Evolutionary conservation across 2,113 vertebrate genomes (phyloP), one percentile per base, ranked within the genome.

Genomic region (Chrysemys picta): DNA sequence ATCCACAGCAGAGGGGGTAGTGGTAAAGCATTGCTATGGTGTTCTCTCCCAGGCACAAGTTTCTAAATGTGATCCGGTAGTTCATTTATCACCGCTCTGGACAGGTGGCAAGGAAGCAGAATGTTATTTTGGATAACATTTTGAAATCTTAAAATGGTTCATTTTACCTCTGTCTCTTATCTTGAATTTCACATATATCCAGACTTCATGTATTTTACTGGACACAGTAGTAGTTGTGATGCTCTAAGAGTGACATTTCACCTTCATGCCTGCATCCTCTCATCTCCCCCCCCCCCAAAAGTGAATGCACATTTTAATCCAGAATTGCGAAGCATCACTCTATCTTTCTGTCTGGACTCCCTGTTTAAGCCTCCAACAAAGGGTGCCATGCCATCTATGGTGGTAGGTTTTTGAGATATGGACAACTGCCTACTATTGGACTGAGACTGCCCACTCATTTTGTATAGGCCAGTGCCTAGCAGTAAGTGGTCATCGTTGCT

Each of bases 11-110:
- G n/a, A 83, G 54, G 29, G 9, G 54, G 24, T 35, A 82, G 80
- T 42, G 38, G 38, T 42, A 56, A 82, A 83, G 38, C n/a, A 54
- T 82, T 56, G 31, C 53, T 57, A 45, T 45, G 56, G 24, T 42
- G 38, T 29, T 83, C 54, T 27, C 38, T 45, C 38, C 72, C 62
- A 2, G 62, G 5, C 84, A 81, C 85, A 87, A 21, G 72, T 91
- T 97, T 95, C 95, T 94, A 93, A 94, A 91, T 83, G 52, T 35
- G 52, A 75, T 94, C 90, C 86, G 78, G 81, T 96, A 89, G 79
- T 91, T 85, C 91, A 89, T 45, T 78, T 78, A 42, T 25, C 75
- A 27, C 69, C 84, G 80, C 90, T 97, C 84, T 95, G 88, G 75
- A 87, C 65, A 91, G 87, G 87, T 95, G 62, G 96, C 88, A 84